Conservation (phyloP, 2,113 vertebrate species). For the Tiliqua scincoides region DNA sequence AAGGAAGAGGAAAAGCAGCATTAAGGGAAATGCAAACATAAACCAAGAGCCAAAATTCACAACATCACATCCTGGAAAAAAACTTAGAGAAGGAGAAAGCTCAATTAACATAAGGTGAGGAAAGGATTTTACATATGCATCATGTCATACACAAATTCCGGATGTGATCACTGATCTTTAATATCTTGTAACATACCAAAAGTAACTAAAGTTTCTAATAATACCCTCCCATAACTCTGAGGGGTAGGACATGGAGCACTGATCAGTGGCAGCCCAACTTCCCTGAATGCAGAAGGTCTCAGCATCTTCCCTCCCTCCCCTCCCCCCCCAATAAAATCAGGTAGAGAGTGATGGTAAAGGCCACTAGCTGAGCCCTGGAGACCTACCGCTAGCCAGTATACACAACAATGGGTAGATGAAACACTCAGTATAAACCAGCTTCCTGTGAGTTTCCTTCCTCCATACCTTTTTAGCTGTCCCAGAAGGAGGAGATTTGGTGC, state of each 20-base stretch:
- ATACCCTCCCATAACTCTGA: not conserved
- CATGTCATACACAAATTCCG: slow-evolving; percentile 13
- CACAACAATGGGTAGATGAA: too few species aligned
- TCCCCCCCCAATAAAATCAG: too few species aligned
- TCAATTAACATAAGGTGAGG: slow-evolving; percentile 58
- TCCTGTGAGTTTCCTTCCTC: not conserved
- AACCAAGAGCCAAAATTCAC: slow-evolving; percentile 99
- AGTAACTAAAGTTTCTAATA: not conserved
- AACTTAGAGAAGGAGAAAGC: slow-evolving; percentile 76
- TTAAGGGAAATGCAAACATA: slow-evolving; percentile 94
- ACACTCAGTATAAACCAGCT: too few species aligned
- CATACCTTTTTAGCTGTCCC: slow-evolving; percentile 92
- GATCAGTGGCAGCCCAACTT: too few species aligned
- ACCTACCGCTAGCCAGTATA: too few species aligned
- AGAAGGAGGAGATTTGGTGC: slow-evolving; percentile 95
- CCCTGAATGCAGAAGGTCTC: too few species aligned
- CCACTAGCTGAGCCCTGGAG: too few species aligned
- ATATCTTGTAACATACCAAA: not conserved
- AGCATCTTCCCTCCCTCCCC: too few species aligned
- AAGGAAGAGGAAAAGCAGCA: slow-evolving; percentile 90
- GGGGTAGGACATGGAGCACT: not conserved
- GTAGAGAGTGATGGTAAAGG: too few species aligned
- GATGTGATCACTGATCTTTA: not conserved
- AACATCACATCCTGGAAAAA: slow-evolving; percentile 92
- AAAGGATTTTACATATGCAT: slow-evolving; percentile 41